phyloP scores from a whole-genome alignment of 2,888 invertebrate genomes.

The Ophion ventricosus region DNA sequence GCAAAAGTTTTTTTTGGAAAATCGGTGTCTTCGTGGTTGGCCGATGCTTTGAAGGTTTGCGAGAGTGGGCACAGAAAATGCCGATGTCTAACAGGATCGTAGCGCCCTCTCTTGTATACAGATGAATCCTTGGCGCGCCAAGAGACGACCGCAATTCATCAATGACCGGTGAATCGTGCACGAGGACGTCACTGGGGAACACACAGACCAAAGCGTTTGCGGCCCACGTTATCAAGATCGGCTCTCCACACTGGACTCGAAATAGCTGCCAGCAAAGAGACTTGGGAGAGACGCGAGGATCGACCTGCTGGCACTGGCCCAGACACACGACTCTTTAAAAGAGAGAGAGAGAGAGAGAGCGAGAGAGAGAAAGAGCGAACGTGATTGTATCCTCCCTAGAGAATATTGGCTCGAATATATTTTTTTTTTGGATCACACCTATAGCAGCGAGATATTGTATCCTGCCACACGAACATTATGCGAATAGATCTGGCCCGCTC shows the following conservation, averaged over 20 bases:
- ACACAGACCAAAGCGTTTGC: conserved; percentile 40
- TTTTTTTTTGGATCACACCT: conserved; percentile 21
- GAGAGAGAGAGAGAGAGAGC: conserved; percentile 5
- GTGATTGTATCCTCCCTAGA: conserved; percentile 27
- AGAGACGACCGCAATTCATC: conserved; percentile 63
- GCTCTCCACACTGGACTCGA: conserved; percentile 19
- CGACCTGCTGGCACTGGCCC: conserved; percentile 56
- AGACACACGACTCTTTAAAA: conserved; percentile 40
- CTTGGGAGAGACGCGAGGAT: conserved; percentile 51
- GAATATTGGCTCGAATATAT: conserved; percentile 7
- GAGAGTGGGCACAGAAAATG: conserved; percentile 31
- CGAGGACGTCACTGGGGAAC: conserved; percentile 44
- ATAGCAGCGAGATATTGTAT: conserved; percentile 9
- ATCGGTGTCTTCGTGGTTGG: conserved; percentile 34
- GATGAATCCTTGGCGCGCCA: conserved; percentile 37
- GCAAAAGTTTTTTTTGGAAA: conserved; percentile 58
- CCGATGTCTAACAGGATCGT: conserved; percentile 7
- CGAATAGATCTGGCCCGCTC: too few relatives aligned
- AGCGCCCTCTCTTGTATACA: conserved; percentile 6
- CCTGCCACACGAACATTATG: not conserved
- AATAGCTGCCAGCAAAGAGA: conserved; percentile 37
- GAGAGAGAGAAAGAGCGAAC: not conserved
- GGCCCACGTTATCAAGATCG: conserved; percentile 60
- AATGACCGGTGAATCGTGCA: conserved; percentile 57
- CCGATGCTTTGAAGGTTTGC: conserved; percentile 17